Conservation (phyloP, 2,113 vertebrate species). For the Ciconia stormi region DNA sequence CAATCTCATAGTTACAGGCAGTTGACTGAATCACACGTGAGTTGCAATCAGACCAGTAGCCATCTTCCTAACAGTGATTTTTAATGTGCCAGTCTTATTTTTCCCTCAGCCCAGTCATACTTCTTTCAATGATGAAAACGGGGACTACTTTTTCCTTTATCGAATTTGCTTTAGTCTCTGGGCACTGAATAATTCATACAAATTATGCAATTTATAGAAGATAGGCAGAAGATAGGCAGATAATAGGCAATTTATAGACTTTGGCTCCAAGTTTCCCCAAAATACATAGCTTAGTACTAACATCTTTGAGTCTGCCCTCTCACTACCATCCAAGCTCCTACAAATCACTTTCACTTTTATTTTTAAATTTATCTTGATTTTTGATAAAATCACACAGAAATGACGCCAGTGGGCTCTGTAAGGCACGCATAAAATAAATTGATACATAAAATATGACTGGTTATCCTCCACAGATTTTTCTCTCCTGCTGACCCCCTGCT, state of each 20-base stretch:
- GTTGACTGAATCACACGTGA: not conserved
- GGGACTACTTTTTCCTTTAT: not conserved
- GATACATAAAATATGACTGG: not conserved
- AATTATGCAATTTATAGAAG: not conserved
- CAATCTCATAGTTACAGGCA: slow-evolving; percentile 20
- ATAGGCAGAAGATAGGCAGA: not conserved
- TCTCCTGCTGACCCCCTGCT: not conserved
- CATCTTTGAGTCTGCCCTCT: not conserved
- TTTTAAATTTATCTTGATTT: not conserved
- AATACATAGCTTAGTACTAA: not conserved
- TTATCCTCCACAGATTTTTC: not conserved
- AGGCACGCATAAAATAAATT: not conserved
- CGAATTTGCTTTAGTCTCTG: not conserved
- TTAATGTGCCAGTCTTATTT: slow-evolving; percentile 7
- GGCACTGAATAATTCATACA: not conserved
- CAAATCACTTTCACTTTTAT: not conserved
- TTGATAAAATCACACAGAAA: not conserved
- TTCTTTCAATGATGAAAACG: not conserved
- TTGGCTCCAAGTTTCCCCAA: not conserved
- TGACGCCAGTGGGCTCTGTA: not conserved
- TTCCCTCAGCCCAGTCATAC: not conserved
- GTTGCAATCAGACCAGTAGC: not conserved
- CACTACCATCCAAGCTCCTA: not conserved
- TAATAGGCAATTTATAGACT: not conserved
- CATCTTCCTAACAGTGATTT: slow-evolving; percentile 5